Evolutionary conservation across 2,797 vertebrate species (phyloP), one percentile per base, ranked within the genome.

Genomic region (Smutsia temminckii): DNA sequence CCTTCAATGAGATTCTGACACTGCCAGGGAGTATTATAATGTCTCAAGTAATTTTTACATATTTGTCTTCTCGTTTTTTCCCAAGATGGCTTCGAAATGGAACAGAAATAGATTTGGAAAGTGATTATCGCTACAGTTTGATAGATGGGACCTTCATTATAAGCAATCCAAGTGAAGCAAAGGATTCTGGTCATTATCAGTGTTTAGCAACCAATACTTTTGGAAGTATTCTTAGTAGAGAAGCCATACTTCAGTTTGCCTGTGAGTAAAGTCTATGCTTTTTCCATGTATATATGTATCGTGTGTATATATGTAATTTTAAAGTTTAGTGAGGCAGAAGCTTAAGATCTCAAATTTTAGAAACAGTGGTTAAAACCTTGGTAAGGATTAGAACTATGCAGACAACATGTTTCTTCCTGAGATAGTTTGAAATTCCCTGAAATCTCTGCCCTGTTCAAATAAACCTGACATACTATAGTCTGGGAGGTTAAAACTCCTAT

Each of bases 31-130:
- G 6, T 66, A 83, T 85, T 87, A 21, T 18, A 71, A 86, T 68
- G 34, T 53, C 37, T 89, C 40, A 79, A 53, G 72, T 95, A 57
- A 94, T 66, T 89, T 84, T 86, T 74, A 90, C n/a, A 2, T 79
- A 49, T 49, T 7, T 85, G 63, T 81, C 57, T 97, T 74, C 53
- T 74, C 66, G 80, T 98, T 77, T 98, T 46, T 92, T 98, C 97
- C 95, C 85, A 97, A 99, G 99, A 94, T 99, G 99, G 99, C 98
- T 99, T 98, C 98, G 99, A 97, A 99, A 99, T 97, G 99, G 99
- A 96, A 99, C 99, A 2, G 98, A 99, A 95, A 98, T 99, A 1
- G 98, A 99, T 86, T 85, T 98, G 85, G 98, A 99, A 96, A 98
- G 98, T 96, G 99, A 99, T 98, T 99, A 99, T 96, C 99, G 98